A percentile compares a stretch with the other conserved stretches of the same genome.
Evolutionary conservation across 2,113 vertebrate genomes (phyloP).

Genomic region (Typhlomys cinereus): DNA sequence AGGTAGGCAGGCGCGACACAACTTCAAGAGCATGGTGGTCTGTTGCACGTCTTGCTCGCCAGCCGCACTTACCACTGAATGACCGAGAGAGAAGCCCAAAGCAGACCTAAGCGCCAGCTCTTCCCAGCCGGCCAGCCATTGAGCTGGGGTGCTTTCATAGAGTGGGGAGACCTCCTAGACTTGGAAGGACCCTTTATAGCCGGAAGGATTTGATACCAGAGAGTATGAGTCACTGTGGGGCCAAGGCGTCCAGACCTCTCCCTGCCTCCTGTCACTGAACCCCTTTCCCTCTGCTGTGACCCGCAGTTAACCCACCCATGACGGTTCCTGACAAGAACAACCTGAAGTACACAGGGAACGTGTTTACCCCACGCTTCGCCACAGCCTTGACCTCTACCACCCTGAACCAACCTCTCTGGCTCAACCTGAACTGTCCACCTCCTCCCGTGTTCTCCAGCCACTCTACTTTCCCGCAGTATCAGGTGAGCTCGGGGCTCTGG

Average conservation of each 20-base stretch:
- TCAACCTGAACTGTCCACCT: constrained; percentile 71
- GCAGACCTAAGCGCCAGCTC: background rate
- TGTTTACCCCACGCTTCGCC: constrained; percentile 71
- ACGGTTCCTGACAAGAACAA: constrained; percentile 59
- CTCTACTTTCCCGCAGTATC: constrained; percentile 66
- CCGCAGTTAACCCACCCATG: constrained; percentile 67
- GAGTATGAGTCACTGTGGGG: background rate
- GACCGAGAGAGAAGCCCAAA: background rate
- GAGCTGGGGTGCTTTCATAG: background rate
- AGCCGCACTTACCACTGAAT: background rate
- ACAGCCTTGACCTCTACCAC: constrained; percentile 14
- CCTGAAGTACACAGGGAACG: constrained; percentile 27
- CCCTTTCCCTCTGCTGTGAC: background rate
- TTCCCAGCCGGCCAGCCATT: background rate
- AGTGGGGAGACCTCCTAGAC: background rate
- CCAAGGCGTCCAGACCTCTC: background rate
- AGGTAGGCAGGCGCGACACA: background rate
- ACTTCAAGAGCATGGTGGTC: background rate
- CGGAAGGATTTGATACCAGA: background rate
- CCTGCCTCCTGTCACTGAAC: background rate
- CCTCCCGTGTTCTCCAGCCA: constrained; percentile 56
- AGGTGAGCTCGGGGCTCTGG: constrained; percentile 73
- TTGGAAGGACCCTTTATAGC: background rate
- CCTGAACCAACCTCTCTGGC: constrained; percentile 70
- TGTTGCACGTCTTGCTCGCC: background rate